phyloP scores from a whole-genome alignment of 2,113 vertebrate species.

The Neomonachus schauinslandi region DNA sequence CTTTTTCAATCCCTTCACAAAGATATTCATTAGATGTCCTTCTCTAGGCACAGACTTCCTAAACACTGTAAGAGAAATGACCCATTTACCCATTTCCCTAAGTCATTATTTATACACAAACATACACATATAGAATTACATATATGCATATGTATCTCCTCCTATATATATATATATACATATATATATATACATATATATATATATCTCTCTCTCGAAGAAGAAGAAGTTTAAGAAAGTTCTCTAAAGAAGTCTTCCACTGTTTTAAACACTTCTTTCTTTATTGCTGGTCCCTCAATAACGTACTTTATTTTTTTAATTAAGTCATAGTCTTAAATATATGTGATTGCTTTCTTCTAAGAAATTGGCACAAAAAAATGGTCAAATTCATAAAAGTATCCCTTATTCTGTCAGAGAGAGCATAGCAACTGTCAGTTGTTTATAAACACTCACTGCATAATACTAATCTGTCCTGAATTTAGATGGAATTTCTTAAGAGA shows the following conservation, averaged over 20 bases:
- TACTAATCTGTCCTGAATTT: background rate
- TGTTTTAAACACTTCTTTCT: slow-evolving; percentile 27
- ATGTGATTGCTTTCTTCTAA: slow-evolving; percentile 37
- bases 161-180: background rate
- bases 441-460: background rate
- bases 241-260: background rate
- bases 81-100: background rate
- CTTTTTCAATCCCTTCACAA: slow-evolving; percentile 29
- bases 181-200: background rate
- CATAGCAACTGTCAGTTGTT: background rate
- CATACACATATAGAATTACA: background rate
- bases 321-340: slow-evolving; percentile 27
- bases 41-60: background rate
- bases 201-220: background rate
- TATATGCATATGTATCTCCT: background rate
- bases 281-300: background rate
- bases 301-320: background rate
- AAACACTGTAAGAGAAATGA: background rate
- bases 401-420: background rate
- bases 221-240: background rate
- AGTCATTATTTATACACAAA: background rate
- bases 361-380: background rate
- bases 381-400: background rate
- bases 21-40: background rate
- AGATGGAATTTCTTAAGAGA: slow-evolving; percentile 32